A percentile compares a stretch with the other conserved stretches of the same genome.
phyloP scores from a whole-genome alignment of 1,140 invertebrate genomes.

The Musca vetustissima region DNA sequence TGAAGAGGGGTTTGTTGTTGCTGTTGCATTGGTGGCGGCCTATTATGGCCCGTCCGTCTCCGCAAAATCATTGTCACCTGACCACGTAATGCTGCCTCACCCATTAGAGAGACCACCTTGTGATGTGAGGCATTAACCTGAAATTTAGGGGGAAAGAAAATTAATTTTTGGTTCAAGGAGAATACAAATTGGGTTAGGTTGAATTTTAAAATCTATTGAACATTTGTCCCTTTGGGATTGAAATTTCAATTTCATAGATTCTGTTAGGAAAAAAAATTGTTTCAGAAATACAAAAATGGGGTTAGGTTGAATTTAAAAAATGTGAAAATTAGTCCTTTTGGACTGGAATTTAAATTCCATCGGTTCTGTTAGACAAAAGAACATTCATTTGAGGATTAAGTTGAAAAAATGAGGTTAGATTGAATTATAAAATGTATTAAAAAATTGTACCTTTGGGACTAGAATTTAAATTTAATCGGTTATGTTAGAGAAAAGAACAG shows the following conservation, averaged over 20 bases:
- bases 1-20: slow-evolving; percentile 27
- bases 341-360: too few relatives aligned
- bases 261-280: not conserved
- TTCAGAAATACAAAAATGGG: not conserved
- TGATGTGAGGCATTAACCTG: slow-evolving; percentile 81
- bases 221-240: too few relatives aligned
- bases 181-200: not conserved
- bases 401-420: not conserved
- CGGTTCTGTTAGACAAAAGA: too few relatives aligned
- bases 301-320: not conserved
- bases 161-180: too few relatives aligned
- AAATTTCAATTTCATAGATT: too few relatives aligned
- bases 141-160: not conserved
- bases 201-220: too few relatives aligned
- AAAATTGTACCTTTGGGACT: too few relatives aligned
- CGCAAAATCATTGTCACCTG: slow-evolving; percentile 73
- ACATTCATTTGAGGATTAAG: not conserved
- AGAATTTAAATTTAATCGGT: too few relatives aligned
- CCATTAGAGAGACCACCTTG: slow-evolving; percentile 88
- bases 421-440: too few relatives aligned
- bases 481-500: too few relatives aligned
- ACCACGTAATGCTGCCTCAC: slow-evolving; percentile 72
- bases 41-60: slow-evolving; percentile 58
- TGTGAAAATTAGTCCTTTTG: too few relatives aligned
- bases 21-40: slow-evolving; percentile 7